A percentile compares a stretch with the other conserved stretches of the same genome.
These are phyloP conservation scores for Microcebus tavaratra DNA, from an alignment of 2,113 vertebrate species.

Conservation along the genomic window DNA sequence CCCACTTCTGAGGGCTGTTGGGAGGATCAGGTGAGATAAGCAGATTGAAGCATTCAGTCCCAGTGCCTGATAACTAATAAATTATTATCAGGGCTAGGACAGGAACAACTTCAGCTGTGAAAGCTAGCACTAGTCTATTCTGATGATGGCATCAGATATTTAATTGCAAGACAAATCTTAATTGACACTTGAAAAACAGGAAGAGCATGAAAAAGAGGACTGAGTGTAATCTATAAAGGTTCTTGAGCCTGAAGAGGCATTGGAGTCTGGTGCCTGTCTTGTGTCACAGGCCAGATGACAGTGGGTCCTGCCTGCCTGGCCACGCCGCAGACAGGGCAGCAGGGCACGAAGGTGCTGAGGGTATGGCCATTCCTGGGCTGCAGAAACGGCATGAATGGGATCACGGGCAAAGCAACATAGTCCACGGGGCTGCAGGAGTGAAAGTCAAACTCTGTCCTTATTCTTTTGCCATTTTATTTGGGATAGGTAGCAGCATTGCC, in stretches of 20 bases:
- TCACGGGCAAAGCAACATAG: background rate
- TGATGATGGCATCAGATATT: background rate
- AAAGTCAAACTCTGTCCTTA: slow-evolving; percentile 52
- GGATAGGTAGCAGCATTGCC: slow-evolving; percentile 64
- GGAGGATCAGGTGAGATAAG: background rate
- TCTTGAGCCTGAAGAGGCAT: background rate
- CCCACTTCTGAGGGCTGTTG: background rate
- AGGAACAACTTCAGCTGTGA: background rate
- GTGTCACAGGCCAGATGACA: background rate
- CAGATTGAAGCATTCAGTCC: background rate
- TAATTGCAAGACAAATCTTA: slow-evolving; percentile 45
- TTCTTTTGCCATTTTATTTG: slow-evolving; percentile 51
- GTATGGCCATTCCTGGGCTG: background rate
- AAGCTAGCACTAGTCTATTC: background rate
- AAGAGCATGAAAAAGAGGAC: background rate
- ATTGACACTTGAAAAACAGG: background rate
- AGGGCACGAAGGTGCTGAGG: slow-evolving; percentile 54
- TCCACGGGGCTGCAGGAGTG: background rate
- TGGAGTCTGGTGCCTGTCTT: background rate
- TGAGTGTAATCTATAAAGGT: background rate
- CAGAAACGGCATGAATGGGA: background rate
- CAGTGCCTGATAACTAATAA: background rate
- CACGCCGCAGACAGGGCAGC: background rate
- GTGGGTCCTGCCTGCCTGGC: background rate
- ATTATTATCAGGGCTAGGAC: background rate